Base-by-base conservation (phyloP, 2,113 vertebrate species). In the Probosciger aterrimus region DNA sequence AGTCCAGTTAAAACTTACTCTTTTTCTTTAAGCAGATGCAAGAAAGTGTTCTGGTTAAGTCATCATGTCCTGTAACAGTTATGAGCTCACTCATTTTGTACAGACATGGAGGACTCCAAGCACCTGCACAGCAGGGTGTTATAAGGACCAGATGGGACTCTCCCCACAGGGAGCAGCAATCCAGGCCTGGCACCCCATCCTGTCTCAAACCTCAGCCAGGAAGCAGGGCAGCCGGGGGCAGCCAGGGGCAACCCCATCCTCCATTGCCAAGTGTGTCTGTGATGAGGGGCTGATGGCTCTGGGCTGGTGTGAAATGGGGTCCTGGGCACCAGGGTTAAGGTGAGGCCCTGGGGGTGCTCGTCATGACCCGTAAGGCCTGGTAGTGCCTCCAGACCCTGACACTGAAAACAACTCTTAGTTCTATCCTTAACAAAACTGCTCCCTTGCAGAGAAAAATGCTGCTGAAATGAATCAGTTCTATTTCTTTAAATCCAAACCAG, bases 121-220 rank as follows among this genome's bases (percentile, higher is more conserved):
- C 12, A 69, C 7, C 18, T 47, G 11, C 12, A 28, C 9, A 11
- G 59, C 43, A 71, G 6, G 5, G 14, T 43, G 19, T 37, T 13
- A 25, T 1, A 0, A 37, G 18, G 30, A 9, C 6, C 1, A 4
- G n/a, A 39, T 0, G 2, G 6, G 12, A 10, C 3, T 30, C 4
- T n/a, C 14, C 16, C 10, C 19, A 23, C 8, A 16, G 24, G 6
- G 6, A 9, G 6, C 25, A 75, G 20, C 7, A 69, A 31, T 22
- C 11, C 52, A 43, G 19, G 24, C 7, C 33, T 75, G 23, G 33
- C 14, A 80, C 4, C 10, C 7, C 23, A 20, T 55, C 16, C 35
- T 53, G 11, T 37, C 28, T 17, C 47, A 69, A 50, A 55, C 3
- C 18, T 23, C 37, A 79, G 25, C 6, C 24, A 35, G 11, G 47